Conservation (phyloP, 2,113 vertebrate species). For the Mus pahari region DNA sequence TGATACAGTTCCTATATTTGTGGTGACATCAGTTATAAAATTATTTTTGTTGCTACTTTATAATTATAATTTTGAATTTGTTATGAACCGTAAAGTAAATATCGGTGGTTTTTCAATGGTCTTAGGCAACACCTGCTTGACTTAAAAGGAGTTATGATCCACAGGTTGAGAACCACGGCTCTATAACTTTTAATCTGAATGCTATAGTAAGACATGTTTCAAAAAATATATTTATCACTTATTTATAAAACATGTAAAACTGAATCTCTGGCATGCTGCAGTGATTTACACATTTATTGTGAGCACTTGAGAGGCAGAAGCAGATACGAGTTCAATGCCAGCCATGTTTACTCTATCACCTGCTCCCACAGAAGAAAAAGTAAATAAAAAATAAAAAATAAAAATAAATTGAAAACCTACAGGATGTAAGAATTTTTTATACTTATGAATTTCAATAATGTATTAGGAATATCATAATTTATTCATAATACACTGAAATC, state of each 20-base stretch:
- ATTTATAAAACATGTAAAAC: background rate
- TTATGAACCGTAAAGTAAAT: background rate
- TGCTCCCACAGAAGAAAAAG: background rate
- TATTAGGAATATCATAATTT: background rate
- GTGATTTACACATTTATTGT: background rate
- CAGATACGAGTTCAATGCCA: background rate
- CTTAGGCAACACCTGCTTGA: background rate
- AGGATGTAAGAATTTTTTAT: background rate
- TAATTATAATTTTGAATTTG: background rate
- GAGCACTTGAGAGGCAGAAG: background rate
- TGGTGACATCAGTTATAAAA: background rate
- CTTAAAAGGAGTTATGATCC: too few species aligned
- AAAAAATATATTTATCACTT: background rate
- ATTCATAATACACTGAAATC: background rate
- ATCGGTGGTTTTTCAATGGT: background rate
- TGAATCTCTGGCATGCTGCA: background rate
- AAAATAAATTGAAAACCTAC: background rate
- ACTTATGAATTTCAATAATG: background rate
- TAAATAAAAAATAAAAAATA: too few species aligned
- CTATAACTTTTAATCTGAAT: background rate
- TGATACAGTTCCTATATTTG: background rate
- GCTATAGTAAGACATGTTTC: background rate
- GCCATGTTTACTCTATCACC: background rate
- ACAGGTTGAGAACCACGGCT: background rate
- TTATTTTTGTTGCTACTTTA: background rate